phyloP scores from a whole-genome alignment of 2,113 vertebrate species.

The Fulica atra region DNA sequence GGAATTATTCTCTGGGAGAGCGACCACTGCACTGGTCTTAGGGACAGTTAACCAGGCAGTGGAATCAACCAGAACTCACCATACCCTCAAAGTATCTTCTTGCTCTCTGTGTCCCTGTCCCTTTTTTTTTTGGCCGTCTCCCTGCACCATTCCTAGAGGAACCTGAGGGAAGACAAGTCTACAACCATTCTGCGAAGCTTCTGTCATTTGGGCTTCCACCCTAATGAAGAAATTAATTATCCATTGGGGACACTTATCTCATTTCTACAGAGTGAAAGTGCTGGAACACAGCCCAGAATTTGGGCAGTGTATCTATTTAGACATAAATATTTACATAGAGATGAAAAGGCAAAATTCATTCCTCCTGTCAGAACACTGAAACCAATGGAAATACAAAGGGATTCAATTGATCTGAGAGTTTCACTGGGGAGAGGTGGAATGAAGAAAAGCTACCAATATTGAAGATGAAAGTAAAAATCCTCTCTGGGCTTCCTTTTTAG shows the following conservation, averaged over 20 bases:
- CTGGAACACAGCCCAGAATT: conserved; percentile 34
- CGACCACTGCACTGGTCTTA: not conserved
- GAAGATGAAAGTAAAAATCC: conserved; percentile 55
- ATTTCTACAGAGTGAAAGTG: not conserved
- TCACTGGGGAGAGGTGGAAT: conserved; percentile 6
- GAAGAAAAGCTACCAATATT: conserved; percentile 25
- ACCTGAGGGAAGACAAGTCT: not conserved
- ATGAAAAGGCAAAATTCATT: conserved; percentile 31
- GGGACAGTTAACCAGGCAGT: not conserved
- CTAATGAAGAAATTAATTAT: not conserved
- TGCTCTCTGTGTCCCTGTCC: not conserved
- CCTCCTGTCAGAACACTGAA: not conserved
- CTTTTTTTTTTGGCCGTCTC: not conserved
- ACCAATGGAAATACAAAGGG: not conserved
- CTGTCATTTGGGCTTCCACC: not conserved
- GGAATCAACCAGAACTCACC: not conserved
- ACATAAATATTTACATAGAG: conserved; percentile 55
- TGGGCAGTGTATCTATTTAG: conserved; percentile 45
- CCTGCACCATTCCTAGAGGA: not conserved
- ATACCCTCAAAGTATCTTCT: not conserved
- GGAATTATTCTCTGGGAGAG: not conserved
- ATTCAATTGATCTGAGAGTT: conserved; percentile 1
- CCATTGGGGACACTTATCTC: not conserved
- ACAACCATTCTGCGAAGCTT: not conserved
- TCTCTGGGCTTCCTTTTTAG: not conserved